A percentile compares a stretch with the other conserved stretches of the same genome.
Evolutionary conservation across 2,113 vertebrate genomes (phyloP).

Genomic region (Heterochromis multidens): DNA sequence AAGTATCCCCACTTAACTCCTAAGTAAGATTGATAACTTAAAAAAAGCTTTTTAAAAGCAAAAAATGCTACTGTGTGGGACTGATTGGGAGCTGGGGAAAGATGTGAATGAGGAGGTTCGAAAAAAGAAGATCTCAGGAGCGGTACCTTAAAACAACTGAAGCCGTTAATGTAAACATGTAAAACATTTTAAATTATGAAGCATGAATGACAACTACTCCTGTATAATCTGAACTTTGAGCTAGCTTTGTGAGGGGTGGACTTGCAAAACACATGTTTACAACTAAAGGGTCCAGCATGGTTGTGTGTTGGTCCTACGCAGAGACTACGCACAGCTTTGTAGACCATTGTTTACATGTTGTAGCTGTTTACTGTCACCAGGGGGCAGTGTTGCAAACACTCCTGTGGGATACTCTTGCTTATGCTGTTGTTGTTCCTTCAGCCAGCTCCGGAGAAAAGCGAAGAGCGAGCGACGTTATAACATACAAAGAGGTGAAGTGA

Average conservation of each 20-base stretch:
- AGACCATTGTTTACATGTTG: neutral
- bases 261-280: neutral
- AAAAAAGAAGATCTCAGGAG: too few species aligned
- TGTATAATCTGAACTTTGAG: neutral
- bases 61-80: neutral
- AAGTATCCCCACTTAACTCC: neutral
- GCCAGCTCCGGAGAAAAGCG: accelerated
- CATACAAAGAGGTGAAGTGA: neutral
- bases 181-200: neutral
- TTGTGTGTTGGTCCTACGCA: too few species aligned
- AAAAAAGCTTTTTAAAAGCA: neutral
- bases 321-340: neutral
- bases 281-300: too few species aligned
- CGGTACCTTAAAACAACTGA: neutral
- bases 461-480: too few species aligned
- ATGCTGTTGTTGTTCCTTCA: neutral
- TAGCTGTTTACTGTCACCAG: neutral
- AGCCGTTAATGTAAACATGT: neutral
- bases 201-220: neutral
- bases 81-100: neutral
- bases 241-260: neutral
- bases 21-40: neutral
- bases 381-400: neutral
- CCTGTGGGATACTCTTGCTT: neutral
- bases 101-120: neutral